Evolutionary conservation across 2,113 vertebrate species (phyloP), one percentile per base, ranked within the genome.

Genomic region (Antigone vipio): DNA sequence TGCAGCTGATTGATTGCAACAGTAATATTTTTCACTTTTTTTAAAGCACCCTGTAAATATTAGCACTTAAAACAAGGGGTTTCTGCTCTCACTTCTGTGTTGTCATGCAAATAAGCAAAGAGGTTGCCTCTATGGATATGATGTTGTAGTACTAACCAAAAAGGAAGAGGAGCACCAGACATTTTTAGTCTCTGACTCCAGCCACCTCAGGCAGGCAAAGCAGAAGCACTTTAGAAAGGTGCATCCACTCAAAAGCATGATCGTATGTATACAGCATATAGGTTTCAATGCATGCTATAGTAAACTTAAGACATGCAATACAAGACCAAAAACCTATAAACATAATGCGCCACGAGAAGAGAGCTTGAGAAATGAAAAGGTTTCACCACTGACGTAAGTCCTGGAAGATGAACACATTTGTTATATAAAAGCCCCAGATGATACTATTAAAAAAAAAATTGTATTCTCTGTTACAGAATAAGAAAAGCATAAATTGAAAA

Each of bases 191-290:
- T 62, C 78, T 5, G 3, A 32, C 34, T 52, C 35, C 32, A 40
- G 45, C 10, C 20, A 74, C 20, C 64, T 88, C 49, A 42, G 50
- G 26, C 13, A 38, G n/a, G 23, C 15, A 66, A 44, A 68, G 49
- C 9, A 73, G 32, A 27, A 64, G 11, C n/a, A 15, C 9, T 13
- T 23, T 6, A 60, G 27, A 26, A 77, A 78, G 17, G 7, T 16
- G 15, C n/a, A n/a, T 15, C 26, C 55, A 63, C 30, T 63, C 15
- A 42, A 42, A 72, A 52, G 38, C 52, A 35, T 1, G 1, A 15
- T 38, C 42, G 12, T 4, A 7, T 0, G 3, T 9, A 29, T 3
- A 29, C 47, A 67, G 64, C 42, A 34, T 0, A 9, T 1, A 81
- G 24, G 34, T 45, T 77, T 38, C 52, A 59, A 22, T 6, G 23